Base-by-base conservation (phyloP, 2,888 invertebrate species). In the Apoderus coryli region DNA sequence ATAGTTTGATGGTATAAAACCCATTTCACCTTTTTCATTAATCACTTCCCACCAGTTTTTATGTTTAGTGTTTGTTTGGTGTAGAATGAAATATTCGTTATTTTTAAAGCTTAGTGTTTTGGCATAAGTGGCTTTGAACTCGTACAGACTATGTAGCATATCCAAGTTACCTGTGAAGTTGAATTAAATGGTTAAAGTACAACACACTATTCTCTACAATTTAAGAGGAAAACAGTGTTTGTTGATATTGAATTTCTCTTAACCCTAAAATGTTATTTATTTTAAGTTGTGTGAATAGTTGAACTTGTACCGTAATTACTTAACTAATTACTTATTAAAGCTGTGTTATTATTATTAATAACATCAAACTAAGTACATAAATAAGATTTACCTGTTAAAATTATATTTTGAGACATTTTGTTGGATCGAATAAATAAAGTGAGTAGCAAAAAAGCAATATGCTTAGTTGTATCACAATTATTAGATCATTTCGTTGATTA, bases 21-120 rank as follows among this genome's bases (percentile, higher is more conserved):
- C 85, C 42, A 82, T 69, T 56, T 80, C 76, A 45, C 82, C 85
- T 52, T 70, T 72, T 54, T 68, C 73, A 60, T 81, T 82, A 43
- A 84, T 75, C 27, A 85, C 84, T 64, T 81, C 80, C 84, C 82
- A 85, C 85, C 84, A 85, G 53, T 85, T 84, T 39, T 75, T 67
- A 53, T 82, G 79, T 48, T 81, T 80, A 3, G 75, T 74, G 39
- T 75, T 77, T 12, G 69, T 76, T 52, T 82, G 82, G 48, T 84
- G 76, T 11, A 85, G 61, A 45, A 78, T 73, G 54, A 85, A 85
- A 53, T 72, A 74, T 53, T 85, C 84, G 37, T 80, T 78, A 49
- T 76, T 76, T 41, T 67, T 67, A 57, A 85, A 85, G 52, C 77
- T 80, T 36, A 85, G 61, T 4, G 85, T 84, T 60, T 82, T 84